These are phyloP conservation scores for Anhinga anhinga DNA, from an alignment of 2,113 vertebrate genomes.

Conservation along the genomic window DNA sequence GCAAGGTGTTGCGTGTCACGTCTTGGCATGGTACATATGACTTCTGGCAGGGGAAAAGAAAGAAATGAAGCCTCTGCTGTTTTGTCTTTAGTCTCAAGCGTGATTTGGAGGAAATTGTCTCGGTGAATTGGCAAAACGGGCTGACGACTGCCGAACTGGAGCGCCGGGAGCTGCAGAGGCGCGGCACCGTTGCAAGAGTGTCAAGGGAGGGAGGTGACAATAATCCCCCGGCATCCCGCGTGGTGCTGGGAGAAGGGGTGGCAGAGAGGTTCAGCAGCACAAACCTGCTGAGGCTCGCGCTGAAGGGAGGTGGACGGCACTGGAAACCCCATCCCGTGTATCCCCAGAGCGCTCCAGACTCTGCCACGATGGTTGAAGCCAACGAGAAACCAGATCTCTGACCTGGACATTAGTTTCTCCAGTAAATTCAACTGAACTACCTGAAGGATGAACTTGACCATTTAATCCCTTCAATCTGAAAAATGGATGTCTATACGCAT, in stretches of 20 bases:
- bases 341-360: background rate
- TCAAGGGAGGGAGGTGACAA: background rate
- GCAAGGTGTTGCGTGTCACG: background rate
- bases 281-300: background rate
- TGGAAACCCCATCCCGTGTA: background rate
- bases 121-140: background rate
- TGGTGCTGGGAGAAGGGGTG: background rate
- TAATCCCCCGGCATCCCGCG: fast-evolving
- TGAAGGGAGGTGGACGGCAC: background rate
- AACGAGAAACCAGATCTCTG: background rate
- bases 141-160: background rate
- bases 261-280: background rate
- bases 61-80: background rate
- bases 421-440: background rate
- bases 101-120: background rate
- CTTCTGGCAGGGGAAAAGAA: background rate
- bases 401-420: background rate
- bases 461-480: background rate
- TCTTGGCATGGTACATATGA: background rate
- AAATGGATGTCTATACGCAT: background rate
- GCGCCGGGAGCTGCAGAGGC: background rate
- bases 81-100: background rate
- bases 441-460: background rate
- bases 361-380: background rate
- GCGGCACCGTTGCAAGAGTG: fast-evolving